phyloP scores from a whole-genome alignment of 2,888 invertebrate genomes.

The Diarsia dahlii region DNA sequence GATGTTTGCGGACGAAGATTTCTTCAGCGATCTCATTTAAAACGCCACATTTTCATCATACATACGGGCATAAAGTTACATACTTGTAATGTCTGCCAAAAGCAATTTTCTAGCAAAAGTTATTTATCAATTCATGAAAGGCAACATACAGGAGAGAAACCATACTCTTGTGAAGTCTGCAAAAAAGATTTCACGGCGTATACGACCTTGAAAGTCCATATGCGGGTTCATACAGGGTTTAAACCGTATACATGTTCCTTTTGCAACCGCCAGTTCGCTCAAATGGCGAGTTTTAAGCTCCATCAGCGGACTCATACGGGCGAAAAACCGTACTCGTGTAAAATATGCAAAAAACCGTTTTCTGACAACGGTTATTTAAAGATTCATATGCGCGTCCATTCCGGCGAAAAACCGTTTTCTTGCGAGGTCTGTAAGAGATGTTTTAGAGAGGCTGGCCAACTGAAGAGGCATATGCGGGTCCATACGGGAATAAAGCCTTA shows the following conservation, averaged over 20 bases:
- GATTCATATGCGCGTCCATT: conserved; percentile 86
- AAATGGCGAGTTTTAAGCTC: conserved; percentile 85
- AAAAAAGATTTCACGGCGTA: conserved; percentile 85
- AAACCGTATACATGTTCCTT: conserved; percentile 85
- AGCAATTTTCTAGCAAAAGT: conserved; percentile 85
- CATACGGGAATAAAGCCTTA: conserved; percentile 85
- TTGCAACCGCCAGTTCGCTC: conserved; percentile 83
- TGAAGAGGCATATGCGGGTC: conserved; percentile 83
- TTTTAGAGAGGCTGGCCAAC: conserved; percentile 83
- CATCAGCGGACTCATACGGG: conserved; percentile 86
- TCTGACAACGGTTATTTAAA: conserved; percentile 87
- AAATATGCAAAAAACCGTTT: conserved; percentile 84
- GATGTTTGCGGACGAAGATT: conserved; percentile 84
- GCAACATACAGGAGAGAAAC: conserved; percentile 83
- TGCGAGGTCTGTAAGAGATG: conserved; percentile 83
- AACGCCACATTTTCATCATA: conserved; percentile 84
- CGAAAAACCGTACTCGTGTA: conserved; percentile 81
- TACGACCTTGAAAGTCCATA: conserved; percentile 85
- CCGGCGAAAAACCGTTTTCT: conserved; percentile 82
- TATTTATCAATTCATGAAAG: conserved; percentile 84
- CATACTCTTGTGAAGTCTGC: conserved; percentile 83
- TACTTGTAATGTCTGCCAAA: conserved; percentile 80
- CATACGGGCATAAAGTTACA: conserved; percentile 83
- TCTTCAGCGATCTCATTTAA: conserved; percentile 83
- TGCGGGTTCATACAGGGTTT: conserved; percentile 84